Evolutionary conservation across 2,113 vertebrate species (phyloP).

Genomic region (Cryptoleucopteryx plumbea): DNA sequence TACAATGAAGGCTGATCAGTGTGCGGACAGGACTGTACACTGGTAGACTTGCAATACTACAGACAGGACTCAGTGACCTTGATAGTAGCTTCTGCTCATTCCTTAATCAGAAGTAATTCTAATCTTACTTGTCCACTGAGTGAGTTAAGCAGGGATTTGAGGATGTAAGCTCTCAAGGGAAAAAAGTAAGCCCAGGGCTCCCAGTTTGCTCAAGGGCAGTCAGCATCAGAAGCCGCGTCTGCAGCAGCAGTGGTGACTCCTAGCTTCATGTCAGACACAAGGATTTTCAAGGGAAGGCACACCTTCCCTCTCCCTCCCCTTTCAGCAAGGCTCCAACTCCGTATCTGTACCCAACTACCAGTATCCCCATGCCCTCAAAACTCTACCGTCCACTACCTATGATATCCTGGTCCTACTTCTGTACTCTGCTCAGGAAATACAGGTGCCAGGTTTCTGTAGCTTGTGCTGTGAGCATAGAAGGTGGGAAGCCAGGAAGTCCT

Average conservation of each 20-base stretch:
- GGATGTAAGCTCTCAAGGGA: background rate
- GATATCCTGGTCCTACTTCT: background rate
- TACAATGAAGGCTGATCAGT: background rate
- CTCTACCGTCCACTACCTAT: background rate
- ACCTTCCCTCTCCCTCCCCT: background rate
- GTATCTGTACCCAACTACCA: background rate
- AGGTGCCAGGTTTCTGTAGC: background rate
- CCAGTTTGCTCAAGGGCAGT: background rate
- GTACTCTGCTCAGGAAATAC: background rate
- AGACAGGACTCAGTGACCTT: background rate
- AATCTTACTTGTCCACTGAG: background rate
- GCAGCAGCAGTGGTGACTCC: background rate
- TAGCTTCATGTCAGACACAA: background rate
- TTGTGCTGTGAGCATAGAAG: background rate
- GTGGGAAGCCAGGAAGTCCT: background rate
- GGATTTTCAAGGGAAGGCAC: accelerated
- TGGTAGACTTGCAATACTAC: background rate
- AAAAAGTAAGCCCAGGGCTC: background rate
- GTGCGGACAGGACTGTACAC: background rate
- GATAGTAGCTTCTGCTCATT: background rate
- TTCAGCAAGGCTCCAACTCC: background rate
- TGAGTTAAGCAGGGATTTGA: background rate
- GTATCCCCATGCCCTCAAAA: background rate
- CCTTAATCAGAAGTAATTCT: background rate
- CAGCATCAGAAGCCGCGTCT: background rate